Evolutionary conservation across 2,797 vertebrate species (phyloP).

Genomic region (Phrynocephalus forsythii): DNA sequence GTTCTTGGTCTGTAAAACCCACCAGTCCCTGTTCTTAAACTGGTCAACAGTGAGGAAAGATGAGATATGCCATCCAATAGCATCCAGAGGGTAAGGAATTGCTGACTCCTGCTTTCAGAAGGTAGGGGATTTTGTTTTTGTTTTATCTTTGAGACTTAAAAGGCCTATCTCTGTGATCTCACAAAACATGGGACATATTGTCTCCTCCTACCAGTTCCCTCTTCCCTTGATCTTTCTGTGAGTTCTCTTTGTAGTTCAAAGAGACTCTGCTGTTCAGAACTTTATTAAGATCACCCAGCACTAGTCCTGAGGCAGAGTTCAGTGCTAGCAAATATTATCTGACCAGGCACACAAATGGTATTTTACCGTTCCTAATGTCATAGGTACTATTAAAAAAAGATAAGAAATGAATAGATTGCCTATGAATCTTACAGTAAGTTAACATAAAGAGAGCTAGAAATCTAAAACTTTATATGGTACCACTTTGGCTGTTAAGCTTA

Average conservation of each 20-base stretch:
- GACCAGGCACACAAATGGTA: background rate
- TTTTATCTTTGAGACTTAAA: too few species aligned
- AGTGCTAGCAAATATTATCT: background rate
- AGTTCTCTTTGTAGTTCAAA: background rate
- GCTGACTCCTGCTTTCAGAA: background rate
- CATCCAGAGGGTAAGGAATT: background rate
- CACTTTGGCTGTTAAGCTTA: slow-evolving; percentile 4
- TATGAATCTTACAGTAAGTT: background rate
- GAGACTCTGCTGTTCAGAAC: background rate
- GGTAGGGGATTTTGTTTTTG: background rate
- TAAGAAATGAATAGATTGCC: background rate
- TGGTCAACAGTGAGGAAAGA: background rate
- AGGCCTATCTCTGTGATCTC: background rate
- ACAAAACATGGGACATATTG: background rate
- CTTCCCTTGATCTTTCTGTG: background rate
- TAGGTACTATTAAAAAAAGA: background rate
- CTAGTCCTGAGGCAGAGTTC: background rate
- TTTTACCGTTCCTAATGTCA: background rate
- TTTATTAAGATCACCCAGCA: background rate
- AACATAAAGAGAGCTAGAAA: background rate
- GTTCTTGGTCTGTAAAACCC: background rate
- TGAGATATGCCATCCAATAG: background rate
- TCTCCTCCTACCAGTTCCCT: too few species aligned
- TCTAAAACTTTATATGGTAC: background rate
- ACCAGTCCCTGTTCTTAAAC: background rate